Evolutionary conservation across 2,113 vertebrate species (phyloP).

Genomic region (Caloenas nicobarica): DNA sequence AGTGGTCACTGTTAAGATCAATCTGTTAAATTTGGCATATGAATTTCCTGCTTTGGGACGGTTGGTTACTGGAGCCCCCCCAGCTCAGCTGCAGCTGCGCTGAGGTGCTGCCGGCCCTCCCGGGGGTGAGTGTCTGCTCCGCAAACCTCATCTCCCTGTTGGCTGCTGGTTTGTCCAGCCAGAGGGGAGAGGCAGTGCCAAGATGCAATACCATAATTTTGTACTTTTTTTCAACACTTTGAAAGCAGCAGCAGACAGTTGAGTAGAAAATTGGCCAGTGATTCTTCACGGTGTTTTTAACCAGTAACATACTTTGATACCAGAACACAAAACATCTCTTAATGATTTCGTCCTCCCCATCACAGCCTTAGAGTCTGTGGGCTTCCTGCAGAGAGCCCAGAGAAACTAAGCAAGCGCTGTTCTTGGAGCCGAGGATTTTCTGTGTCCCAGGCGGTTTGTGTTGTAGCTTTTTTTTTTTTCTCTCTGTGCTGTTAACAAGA

Average conservation of each 20-base stretch:
- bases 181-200: constrained; percentile 6
- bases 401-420: neutral
- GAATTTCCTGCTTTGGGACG: neutral
- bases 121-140: neutral
- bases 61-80: neutral
- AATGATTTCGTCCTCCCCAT: neutral
- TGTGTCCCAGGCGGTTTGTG: constrained; percentile 76
- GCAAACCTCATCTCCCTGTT: neutral
- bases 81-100: neutral
- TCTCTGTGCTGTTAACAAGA: constrained; percentile 76
- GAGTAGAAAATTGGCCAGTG: neutral
- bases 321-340: constrained; percentile 1
- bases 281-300: constrained; percentile 35
- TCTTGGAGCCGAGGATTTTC: constrained; percentile 44
- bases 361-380: neutral
- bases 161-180: neutral
- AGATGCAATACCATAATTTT: constrained; percentile 33
- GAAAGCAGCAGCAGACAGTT: neutral
- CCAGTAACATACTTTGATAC: constrained; percentile 41
- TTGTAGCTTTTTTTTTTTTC: constrained; percentile 65
- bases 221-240: neutral
- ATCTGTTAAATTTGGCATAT: neutral
- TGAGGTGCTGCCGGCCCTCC: neutral
- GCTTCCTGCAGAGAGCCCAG: neutral
- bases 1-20: neutral